These are phyloP conservation scores for Panthera tigris DNA, from an alignment of 2,113 vertebrate species.

Conservation along the genomic window DNA sequence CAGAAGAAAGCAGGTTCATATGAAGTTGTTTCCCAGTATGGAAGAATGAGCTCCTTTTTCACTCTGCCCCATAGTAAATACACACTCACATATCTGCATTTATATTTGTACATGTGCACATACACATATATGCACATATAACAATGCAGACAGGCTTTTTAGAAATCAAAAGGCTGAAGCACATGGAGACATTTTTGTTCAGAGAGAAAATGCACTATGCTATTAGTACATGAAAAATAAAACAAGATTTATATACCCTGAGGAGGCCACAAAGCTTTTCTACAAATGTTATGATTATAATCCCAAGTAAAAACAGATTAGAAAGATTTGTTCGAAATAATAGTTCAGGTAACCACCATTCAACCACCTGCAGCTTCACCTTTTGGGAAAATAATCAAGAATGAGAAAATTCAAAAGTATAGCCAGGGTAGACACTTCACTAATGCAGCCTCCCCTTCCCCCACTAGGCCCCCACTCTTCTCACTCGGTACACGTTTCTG, in stretches of 20 bases:
- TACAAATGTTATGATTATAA: background rate
- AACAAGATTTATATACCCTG: background rate
- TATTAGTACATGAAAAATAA: constrained; percentile 17
- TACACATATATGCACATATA: background rate
- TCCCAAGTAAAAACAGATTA: background rate
- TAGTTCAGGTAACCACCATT: background rate
- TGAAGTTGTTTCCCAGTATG: background rate
- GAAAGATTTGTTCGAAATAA: constrained; percentile 13
- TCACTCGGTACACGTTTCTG: background rate
- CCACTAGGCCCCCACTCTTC: accelerated
- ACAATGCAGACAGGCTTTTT: background rate
- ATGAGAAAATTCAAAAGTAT: background rate
- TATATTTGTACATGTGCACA: too few relatives aligned
- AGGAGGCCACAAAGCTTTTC: background rate
- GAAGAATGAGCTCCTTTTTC: background rate
- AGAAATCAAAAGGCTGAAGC: background rate
- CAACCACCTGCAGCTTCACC: background rate
- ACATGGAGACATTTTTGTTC: background rate
- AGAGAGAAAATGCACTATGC: background rate
- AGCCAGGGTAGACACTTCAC: background rate
- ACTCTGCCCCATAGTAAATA: background rate
- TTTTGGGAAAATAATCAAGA: constrained; percentile 1
- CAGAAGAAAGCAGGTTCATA: background rate
- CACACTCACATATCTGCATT: too few relatives aligned
- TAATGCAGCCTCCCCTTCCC: accelerated